Base-by-base conservation (phyloP, 2,797 vertebrate genomes). In the Percopsis omiscomaycus region DNA sequence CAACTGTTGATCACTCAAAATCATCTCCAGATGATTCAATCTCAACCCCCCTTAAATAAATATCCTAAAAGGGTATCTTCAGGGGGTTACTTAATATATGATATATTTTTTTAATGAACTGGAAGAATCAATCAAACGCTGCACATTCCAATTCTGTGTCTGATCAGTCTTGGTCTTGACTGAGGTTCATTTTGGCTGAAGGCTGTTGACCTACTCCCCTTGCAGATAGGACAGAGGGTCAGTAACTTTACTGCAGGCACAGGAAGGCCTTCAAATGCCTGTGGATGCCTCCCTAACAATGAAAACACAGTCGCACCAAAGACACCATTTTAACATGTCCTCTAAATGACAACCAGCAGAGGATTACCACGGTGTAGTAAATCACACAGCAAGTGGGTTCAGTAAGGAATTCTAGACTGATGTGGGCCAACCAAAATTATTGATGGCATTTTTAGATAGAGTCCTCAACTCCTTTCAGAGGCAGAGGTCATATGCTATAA, bases 401-500 rank as follows among this genome's bases (percentile, higher is more conserved):
- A 74, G 53, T 50, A 47, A 70, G 82, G 83, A 84, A 84, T 83
- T 71, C 73, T 79, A 63, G 46, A 75, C 76, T 73, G 76, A 82
- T 83, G 78, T 65, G 74, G 81, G 78, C 73, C 56, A 71, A 84
- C 74, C 67, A 42, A 76, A 71, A 80, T 78, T 73, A 78, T 71
- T 54, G 37, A 16, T 60, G 5, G 53, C 73, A 73, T 74, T 66
- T 82, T 82, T 79, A 62, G 16, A 51, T 16, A 59, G 55, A 83
- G 80, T 81, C 59, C 72, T 59, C 2, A 32, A 79, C 77, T 85
- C 73, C 60, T 86, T 90, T 89, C 78, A 89, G 88, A 91, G 80
- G 81, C 78, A 85, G 81, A 86, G 91, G 91, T 91, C 90, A 87
- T 81, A 78, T 82, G 82, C 84, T 91, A 88, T 74, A 64, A 79